These are phyloP conservation scores for Trypoxylus dichotomus DNA, from an alignment of 1,140 invertebrate species.

Conservation along the genomic window DNA sequence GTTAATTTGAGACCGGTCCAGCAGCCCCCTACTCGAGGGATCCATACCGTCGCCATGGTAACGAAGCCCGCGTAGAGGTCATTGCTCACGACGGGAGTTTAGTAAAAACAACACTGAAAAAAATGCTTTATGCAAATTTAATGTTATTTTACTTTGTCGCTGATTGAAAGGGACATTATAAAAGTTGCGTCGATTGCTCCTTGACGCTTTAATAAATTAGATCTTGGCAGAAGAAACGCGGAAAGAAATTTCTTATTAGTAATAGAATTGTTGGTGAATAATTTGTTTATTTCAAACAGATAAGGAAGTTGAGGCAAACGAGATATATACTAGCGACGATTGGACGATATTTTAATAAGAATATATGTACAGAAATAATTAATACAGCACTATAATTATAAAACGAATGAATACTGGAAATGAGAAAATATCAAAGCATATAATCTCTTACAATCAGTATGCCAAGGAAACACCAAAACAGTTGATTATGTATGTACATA, in stretches of 20 bases:
- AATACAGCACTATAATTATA: too few relatives aligned
- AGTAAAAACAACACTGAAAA: slow-evolving; percentile 7
- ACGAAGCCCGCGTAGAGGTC: slow-evolving; percentile 41
- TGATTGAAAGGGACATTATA: neutral
- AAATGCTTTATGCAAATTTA: slow-evolving; percentile 6
- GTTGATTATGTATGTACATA: too few relatives aligned
- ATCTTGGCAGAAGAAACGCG: neutral
- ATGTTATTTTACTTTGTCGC: neutral
- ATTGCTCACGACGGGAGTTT: slow-evolving; percentile 35
- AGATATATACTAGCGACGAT: too few relatives aligned
- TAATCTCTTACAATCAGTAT: too few relatives aligned
- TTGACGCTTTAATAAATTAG: neutral
- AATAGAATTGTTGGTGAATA: neutral
- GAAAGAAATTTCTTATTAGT: neutral
- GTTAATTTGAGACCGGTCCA: slow-evolving; percentile 39
- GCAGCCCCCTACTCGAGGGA: slow-evolving; percentile 33
- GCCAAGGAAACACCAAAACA: too few relatives aligned
- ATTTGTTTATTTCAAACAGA: too few relatives aligned
- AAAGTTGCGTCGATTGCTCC: neutral
- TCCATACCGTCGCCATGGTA: slow-evolving; percentile 39
- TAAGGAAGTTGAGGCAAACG: too few relatives aligned
- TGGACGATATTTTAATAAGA: too few relatives aligned
- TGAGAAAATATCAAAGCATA: too few relatives aligned
- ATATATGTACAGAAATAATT: too few relatives aligned
- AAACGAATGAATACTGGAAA: too few relatives aligned